Conservation (phyloP, 2,797 vertebrate species). For the Eleutherodactylus coqui region DNA sequence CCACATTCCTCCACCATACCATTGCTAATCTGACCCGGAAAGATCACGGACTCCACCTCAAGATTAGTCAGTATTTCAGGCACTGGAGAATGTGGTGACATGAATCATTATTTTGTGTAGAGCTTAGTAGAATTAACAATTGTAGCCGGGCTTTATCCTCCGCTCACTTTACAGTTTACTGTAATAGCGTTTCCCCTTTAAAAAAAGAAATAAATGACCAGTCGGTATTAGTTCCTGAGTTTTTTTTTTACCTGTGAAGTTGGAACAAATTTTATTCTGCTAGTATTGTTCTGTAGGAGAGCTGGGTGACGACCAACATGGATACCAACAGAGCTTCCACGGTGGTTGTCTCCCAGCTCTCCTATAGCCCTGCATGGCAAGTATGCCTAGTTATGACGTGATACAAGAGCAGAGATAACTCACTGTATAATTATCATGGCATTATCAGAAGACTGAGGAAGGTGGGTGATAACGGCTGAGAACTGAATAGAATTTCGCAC, state of each 20-base stretch:
- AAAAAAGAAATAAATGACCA: background rate
- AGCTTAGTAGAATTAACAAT: slow-evolving; percentile 3
- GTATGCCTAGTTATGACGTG: background rate
- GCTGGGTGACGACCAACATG: background rate
- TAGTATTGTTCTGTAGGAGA: background rate
- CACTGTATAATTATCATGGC: background rate
- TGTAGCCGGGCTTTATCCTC: background rate
- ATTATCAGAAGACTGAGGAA: background rate
- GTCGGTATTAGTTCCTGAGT: background rate
- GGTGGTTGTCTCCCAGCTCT: background rate
- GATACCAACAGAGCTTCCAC: background rate
- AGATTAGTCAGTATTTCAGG: slow-evolving; percentile 27
- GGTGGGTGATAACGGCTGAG: background rate
- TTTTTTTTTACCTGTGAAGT: background rate
- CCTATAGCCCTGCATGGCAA: background rate
- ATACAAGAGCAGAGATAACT: background rate
- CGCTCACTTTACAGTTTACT: background rate
- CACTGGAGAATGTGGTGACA: background rate
- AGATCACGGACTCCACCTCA: slow-evolving; percentile 42
- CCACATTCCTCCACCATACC: background rate
- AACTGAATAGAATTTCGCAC: too few relatives aligned
- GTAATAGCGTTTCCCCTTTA: background rate
- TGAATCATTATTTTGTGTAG: background rate
- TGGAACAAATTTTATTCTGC: background rate
- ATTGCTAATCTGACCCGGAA: slow-evolving; percentile 41